These are phyloP conservation scores for Esox masquinongy DNA, from an alignment of 2,797 vertebrate genomes.

Conservation along the genomic window DNA sequence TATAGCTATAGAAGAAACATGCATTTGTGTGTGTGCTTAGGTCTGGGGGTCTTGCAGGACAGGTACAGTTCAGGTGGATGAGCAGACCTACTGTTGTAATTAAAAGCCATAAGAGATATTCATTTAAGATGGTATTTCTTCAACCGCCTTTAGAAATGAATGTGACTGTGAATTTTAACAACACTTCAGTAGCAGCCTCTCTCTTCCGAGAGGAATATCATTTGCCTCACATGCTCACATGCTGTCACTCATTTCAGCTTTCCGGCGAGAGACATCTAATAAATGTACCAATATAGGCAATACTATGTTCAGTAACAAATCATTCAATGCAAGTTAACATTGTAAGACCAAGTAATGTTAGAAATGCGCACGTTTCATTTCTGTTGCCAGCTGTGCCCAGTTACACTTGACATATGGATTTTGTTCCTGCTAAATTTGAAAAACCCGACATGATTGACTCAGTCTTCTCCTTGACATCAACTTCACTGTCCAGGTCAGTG, in stretches of 20 bases:
- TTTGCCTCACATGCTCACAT: background rate
- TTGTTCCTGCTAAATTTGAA: too few species aligned
- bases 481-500: too few species aligned
- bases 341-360: background rate
- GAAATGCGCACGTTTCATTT: background rate
- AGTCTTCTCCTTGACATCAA: too few species aligned
- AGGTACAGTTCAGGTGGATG: constrained; percentile 7
- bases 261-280: background rate
- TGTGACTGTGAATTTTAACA: background rate
- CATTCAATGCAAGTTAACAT: background rate
- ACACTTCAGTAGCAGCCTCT: background rate
- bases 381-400: too few species aligned
- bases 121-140: background rate
- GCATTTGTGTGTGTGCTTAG: background rate
- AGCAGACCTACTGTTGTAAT: constrained; percentile 29
- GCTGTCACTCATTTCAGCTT: background rate
- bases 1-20: background rate
- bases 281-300: background rate
- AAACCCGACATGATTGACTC: too few species aligned
- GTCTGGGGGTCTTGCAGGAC: background rate
- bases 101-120: constrained; percentile 22
- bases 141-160: background rate
- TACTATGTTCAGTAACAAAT: background rate
- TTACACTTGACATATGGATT: too few species aligned
- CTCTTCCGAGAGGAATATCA: background rate